phyloP scores from a whole-genome alignment of 2,113 vertebrate genomes.

The Gulo gulo region DNA sequence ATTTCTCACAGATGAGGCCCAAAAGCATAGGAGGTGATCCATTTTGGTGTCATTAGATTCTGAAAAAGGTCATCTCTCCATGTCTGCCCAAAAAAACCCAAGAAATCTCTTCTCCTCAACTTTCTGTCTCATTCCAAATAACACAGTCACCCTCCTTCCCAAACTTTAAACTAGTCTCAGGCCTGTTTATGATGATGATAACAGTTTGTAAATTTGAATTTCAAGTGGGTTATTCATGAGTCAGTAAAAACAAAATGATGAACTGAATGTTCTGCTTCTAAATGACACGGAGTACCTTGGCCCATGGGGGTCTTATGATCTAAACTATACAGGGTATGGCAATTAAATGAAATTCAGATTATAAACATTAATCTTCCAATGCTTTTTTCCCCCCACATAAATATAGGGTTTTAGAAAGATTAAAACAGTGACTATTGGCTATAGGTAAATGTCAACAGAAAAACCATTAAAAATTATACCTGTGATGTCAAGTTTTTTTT shows the following conservation, averaged over 20 bases:
- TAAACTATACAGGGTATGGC: neutral
- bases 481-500: neutral
- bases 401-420: neutral
- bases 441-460: neutral
- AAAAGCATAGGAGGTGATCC: neutral
- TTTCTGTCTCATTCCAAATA: slow-evolving; percentile 25
- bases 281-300: neutral
- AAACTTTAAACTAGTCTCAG: neutral
- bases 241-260: neutral
- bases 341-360: neutral
- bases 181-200: neutral
- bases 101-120: neutral
- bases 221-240: neutral
- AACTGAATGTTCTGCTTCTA: neutral
- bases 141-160: neutral
- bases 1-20: neutral
- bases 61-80: neutral
- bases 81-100: neutral
- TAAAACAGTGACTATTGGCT: neutral
- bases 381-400: neutral
- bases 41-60: neutral
- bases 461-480: neutral
- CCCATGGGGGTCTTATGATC: neutral
- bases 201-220: slow-evolving; percentile 31
- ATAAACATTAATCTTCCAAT: neutral